These are phyloP conservation scores for Lasiurus cinereus DNA, from an alignment of 2,113 vertebrate genomes.

Conservation along the genomic window DNA sequence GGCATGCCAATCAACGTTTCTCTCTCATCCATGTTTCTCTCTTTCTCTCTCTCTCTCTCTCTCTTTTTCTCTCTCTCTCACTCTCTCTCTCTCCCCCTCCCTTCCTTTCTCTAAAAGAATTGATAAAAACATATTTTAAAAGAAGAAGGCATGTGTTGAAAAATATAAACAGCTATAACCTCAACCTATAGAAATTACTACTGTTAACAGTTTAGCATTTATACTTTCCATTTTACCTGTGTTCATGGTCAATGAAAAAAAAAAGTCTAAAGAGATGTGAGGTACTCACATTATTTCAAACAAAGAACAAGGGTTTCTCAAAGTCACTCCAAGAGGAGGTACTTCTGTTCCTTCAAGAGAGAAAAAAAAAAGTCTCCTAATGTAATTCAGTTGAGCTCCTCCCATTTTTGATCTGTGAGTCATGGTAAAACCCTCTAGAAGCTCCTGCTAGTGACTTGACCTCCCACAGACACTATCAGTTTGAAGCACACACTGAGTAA, in stretches of 20 bases:
- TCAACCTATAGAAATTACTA: constrained; percentile 25
- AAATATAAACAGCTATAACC: neutral
- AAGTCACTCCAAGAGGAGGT: neutral
- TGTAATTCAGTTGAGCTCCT: constrained; percentile 17
- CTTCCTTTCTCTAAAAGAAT: too few relatives aligned
- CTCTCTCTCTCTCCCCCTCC: too few relatives aligned
- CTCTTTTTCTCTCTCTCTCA: too few relatives aligned
- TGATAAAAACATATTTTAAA: too few relatives aligned
- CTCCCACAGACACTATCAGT: neutral
- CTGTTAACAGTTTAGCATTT: neutral
- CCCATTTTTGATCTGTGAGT: neutral
- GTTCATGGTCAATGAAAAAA: neutral
- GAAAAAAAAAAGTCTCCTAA: neutral
- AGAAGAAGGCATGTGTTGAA: too few relatives aligned
- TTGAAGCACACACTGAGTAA: neutral
- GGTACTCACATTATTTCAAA: constrained; percentile 19
- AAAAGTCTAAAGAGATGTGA: neutral
- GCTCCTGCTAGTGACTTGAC: neutral
- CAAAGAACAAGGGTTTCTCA: constrained; percentile 7
- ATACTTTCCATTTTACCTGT: neutral
- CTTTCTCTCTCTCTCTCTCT: too few relatives aligned
- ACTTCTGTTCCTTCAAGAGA: neutral
- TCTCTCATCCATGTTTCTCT: too few relatives aligned
- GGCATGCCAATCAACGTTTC: too few relatives aligned
- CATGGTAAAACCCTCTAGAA: neutral